Percentiles rank a stretch among this genome's conserved stretches.
Conservation (phyloP, 2,113 vertebrate genomes). For the Gymnogyps californianus region DNA sequence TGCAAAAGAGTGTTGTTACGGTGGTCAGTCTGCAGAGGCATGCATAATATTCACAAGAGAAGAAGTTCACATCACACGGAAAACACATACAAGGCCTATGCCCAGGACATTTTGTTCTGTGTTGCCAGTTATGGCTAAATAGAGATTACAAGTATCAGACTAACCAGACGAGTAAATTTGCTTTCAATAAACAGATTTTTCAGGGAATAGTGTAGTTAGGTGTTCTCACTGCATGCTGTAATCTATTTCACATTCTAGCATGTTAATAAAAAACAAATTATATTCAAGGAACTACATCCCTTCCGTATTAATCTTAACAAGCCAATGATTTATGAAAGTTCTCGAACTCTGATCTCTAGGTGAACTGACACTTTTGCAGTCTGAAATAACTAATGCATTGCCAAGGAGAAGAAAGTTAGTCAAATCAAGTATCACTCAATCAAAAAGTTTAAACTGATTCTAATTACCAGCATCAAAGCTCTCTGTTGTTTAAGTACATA, state of each 20-base stretch:
- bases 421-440: background rate
- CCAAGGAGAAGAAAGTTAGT: background rate
- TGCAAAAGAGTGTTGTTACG: too few relatives aligned
- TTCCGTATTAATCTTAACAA: background rate
- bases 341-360: background rate
- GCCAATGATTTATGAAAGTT: background rate
- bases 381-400: background rate
- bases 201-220: background rate
- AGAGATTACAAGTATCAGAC: background rate
- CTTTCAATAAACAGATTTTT: background rate
- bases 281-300: background rate
- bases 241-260: background rate
- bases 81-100: rapidly evolving
- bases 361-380: background rate
- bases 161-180: background rate
- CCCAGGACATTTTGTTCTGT: background rate
- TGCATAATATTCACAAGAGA: background rate
- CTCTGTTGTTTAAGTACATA: background rate
- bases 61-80: background rate
- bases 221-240: background rate
- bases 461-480: background rate
- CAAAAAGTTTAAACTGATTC: background rate
- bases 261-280: background rate
- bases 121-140: background rate
- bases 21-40: background rate